phyloP scores from a whole-genome alignment of 2,888 invertebrate genomes.

The Tuta absoluta region DNA sequence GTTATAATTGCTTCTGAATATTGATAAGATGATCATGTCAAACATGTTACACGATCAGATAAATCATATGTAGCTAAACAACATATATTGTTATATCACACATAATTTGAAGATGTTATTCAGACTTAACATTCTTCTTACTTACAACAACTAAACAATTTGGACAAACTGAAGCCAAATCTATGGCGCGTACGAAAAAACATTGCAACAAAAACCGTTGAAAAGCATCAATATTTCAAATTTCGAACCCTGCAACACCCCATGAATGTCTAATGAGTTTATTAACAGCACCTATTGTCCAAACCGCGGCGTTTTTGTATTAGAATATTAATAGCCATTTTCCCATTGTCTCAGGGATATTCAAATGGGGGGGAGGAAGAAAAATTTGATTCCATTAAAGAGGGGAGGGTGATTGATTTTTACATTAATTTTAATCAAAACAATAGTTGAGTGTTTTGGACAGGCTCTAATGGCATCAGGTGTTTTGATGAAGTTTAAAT shows the following conservation, averaged over 20 bases:
- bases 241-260: slow-evolving; percentile 51
- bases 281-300: slow-evolving; percentile 81
- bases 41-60: neutral
- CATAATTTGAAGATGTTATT: neutral
- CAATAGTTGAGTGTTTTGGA: slow-evolving; percentile 70
- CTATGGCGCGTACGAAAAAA: neutral
- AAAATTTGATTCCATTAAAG: slow-evolving; percentile 43
- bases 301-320: slow-evolving; percentile 71
- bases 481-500: slow-evolving; percentile 9
- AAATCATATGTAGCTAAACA: slow-evolving; percentile 8
- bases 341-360: slow-evolving; percentile 61
- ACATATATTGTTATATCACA: no score
- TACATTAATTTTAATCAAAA: slow-evolving; percentile 79
- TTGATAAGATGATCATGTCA: slow-evolving; percentile 21
- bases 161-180: neutral
- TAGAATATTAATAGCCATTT: slow-evolving; percentile 77
- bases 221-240: slow-evolving; percentile 25
- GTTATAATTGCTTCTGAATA: slow-evolving; percentile 20
- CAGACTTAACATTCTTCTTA: no score
- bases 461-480: slow-evolving; percentile 61
- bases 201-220: slow-evolving; percentile 17
- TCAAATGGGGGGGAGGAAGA: slow-evolving; percentile 44
- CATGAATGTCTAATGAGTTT: slow-evolving; percentile 78
- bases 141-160: neutral
- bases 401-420: slow-evolving; percentile 72